These are phyloP conservation scores for Pelusios castaneus DNA, from an alignment of 2,113 vertebrate species.

Conservation along the genomic window DNA sequence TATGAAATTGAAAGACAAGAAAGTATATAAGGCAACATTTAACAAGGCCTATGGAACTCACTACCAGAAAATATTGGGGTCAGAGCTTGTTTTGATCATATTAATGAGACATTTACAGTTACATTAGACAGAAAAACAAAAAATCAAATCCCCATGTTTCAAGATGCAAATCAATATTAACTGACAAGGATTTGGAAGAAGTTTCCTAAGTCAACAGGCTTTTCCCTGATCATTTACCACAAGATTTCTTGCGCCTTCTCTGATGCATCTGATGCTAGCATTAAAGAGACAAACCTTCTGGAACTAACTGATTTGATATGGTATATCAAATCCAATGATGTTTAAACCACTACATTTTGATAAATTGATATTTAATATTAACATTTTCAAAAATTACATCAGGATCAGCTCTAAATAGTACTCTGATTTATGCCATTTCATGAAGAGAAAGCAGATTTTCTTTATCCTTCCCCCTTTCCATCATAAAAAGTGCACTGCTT, in stretches of 20 bases:
- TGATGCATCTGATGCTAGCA: neutral
- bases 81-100: neutral
- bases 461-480: neutral
- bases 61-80: neutral
- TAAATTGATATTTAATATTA: neutral
- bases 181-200: neutral
- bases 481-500: neutral
- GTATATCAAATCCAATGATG: neutral
- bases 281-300: neutral
- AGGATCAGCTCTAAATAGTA: neutral
- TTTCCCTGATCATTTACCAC: neutral
- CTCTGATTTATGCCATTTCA: neutral
- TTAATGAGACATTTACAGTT: neutral
- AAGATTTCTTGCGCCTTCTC: neutral
- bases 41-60: neutral
- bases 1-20: neutral
- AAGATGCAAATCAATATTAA: neutral
- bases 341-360: neutral
- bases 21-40: neutral
- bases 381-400: neutral
- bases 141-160: slow-evolving; percentile 10
- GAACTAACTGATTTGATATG: neutral
- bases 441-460: neutral
- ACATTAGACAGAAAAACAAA: slow-evolving; percentile 35
- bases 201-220: neutral